Percentiles rank a stretch among this genome's conserved stretches.
Evolutionary conservation across 2,797 vertebrate species (phyloP).

Genomic region (Enteromius unitaeniatus): DNA sequence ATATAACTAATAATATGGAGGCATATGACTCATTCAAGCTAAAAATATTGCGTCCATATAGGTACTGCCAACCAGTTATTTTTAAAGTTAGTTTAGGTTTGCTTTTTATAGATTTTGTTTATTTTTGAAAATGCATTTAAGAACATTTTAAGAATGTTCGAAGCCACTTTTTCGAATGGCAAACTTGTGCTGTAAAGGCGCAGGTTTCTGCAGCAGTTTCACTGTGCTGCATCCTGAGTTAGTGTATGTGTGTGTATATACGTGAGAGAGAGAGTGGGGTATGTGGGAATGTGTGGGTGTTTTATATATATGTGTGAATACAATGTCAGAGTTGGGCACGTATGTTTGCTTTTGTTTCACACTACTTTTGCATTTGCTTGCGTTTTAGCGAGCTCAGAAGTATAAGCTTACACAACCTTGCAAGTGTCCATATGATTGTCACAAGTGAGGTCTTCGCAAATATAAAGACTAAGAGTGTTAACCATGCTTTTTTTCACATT

Average conservation of each 20-base stretch:
- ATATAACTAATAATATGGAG: neutral
- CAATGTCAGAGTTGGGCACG: neutral
- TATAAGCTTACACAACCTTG: conserved; percentile 38
- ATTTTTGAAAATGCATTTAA: neutral
- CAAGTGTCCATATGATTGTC: conserved; percentile 40
- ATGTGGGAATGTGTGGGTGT: conserved; percentile 45
- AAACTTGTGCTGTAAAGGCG: neutral
- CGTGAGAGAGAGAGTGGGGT: conserved; percentile 23
- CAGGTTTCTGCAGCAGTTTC: conserved; percentile 1
- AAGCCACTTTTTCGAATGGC: neutral
- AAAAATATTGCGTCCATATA: neutral
- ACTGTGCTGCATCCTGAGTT: conserved; percentile 45
- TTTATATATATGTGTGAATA: conserved; percentile 12
- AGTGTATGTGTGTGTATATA: conserved; percentile 9
- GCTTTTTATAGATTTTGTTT: neutral
- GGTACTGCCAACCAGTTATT: neutral
- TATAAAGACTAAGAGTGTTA: conserved; percentile 52
- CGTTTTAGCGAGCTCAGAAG: conserved; percentile 1
- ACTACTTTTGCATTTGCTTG: neutral
- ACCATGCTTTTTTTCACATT: conserved; percentile 49
- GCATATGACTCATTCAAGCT: neutral
- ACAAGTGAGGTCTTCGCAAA: conserved; percentile 40
- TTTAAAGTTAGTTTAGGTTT: neutral
- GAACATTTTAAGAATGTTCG: neutral
- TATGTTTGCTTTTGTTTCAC: conserved; percentile 10